phyloP scores from a whole-genome alignment of 2,113 vertebrate genomes.

The Mus spicilegus region DNA sequence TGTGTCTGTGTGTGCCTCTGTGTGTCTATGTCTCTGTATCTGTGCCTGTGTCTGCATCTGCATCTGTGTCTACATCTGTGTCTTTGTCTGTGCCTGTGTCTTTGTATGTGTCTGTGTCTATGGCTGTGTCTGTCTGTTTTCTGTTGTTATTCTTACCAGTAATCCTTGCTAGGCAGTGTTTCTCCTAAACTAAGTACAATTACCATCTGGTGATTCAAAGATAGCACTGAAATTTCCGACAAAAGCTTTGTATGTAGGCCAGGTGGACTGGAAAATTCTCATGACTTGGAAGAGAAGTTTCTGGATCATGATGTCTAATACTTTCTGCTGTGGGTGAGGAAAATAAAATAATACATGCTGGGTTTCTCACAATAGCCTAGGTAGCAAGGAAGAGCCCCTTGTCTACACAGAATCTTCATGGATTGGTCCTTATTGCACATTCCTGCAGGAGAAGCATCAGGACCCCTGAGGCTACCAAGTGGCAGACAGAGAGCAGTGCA shows the following conservation, averaged over 20 bases:
- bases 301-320: background rate
- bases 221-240: slow-evolving; percentile 25
- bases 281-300: background rate
- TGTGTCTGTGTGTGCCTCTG: background rate
- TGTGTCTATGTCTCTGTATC: background rate
- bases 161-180: slow-evolving; percentile 38
- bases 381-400: background rate
- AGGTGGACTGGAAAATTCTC: background rate
- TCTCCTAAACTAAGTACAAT: slow-evolving; percentile 54
- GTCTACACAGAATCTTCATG: background rate
- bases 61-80: background rate
- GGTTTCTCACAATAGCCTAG: background rate
- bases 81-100: background rate
- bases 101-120: background rate
- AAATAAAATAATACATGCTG: background rate
- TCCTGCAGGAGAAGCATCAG: background rate
- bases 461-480: background rate
- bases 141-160: background rate
- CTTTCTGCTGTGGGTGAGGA: background rate
- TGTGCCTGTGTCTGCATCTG: background rate
- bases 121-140: background rate
- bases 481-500: background rate
- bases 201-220: slow-evolving; percentile 59
- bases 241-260: slow-evolving; percentile 47
- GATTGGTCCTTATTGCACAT: background rate